Evolutionary conservation across 2,113 vertebrate genomes (phyloP).

Genomic region (Phylloscopus whistleri): DNA sequence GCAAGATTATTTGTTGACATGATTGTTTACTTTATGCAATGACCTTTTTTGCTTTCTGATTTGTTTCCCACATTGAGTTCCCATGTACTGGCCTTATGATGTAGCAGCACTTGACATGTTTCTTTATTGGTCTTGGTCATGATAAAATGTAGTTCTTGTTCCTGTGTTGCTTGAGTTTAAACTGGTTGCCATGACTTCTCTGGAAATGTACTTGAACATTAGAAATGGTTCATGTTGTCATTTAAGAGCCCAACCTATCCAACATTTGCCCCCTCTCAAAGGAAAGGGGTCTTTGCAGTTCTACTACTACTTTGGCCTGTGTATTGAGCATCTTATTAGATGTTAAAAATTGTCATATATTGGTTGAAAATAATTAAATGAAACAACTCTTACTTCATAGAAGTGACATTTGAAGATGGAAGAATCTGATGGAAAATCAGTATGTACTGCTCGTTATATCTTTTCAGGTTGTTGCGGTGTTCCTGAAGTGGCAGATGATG

Average conservation of each 20-base stretch:
- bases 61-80: conserved; percentile 60
- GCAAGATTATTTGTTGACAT: conserved; percentile 47
- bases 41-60: conserved; percentile 66
- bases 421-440: neutral
- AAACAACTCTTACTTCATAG: neutral
- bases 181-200: neutral
- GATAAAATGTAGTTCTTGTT: neutral
- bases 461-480: neutral
- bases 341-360: neutral
- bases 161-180: neutral
- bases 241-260: neutral
- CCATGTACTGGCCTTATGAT: neutral
- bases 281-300: neutral
- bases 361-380: neutral
- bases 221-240: neutral
- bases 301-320: neutral
- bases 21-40: conserved; percentile 29
- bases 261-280: neutral
- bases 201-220: neutral
- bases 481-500: neutral
- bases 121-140: neutral
- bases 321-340: neutral
- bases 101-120: neutral
- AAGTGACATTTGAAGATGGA: neutral
- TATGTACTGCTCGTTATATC: neutral